These are phyloP conservation scores for Scrobipalpa costella DNA, from an alignment of 2,888 invertebrate genomes.

Conservation along the genomic window DNA sequence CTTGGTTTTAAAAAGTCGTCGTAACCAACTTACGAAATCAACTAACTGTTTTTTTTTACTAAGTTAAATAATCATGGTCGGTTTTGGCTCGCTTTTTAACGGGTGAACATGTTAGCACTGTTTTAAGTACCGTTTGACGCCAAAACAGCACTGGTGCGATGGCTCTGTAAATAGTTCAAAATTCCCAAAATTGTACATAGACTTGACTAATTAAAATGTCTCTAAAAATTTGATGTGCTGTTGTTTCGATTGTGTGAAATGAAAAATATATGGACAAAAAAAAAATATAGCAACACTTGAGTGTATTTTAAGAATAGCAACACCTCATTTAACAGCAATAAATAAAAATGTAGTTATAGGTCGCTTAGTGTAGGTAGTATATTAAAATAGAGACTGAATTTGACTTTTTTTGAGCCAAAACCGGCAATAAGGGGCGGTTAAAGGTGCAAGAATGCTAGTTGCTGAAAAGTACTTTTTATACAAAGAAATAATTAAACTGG, in stretches of 20 bases:
- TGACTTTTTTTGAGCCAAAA: conserved; percentile 33
- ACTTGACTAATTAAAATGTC: background rate
- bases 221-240: background rate
- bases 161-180: conserved; percentile 3
- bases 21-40: conserved; percentile 1
- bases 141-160: conserved; percentile 3
- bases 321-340: conserved; percentile 29
- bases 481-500: background rate
- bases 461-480: conserved; percentile 23
- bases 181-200: conserved; percentile 4
- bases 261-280: conserved; percentile 6
- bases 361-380: conserved; percentile 28
- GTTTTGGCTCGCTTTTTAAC: conserved; percentile 24
- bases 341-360: conserved; percentile 30
- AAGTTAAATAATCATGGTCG: conserved; percentile 8
- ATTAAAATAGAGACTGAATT: conserved; percentile 32
- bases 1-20: background rate
- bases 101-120: background rate
- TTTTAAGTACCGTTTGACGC: background rate
- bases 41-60: conserved; percentile 11
- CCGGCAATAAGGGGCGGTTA: conserved; percentile 35
- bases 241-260: background rate
- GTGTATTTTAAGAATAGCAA: conserved; percentile 16
- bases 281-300: conserved; percentile 10
- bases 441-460: conserved; percentile 50